Evolutionary conservation across 2,113 vertebrate species (phyloP).

Genomic region (Lagopus leucura): DNA sequence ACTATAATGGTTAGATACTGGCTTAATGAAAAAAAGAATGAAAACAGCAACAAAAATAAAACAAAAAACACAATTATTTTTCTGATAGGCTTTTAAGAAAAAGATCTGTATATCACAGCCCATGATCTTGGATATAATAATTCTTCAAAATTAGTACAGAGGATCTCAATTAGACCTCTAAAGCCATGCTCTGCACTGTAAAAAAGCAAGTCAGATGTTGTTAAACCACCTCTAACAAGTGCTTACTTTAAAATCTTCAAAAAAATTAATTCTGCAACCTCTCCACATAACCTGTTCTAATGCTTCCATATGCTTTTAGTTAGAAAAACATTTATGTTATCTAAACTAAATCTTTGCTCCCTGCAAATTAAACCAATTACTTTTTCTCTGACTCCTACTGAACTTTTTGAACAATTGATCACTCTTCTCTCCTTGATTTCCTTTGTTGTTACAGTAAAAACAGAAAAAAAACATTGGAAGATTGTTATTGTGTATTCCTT

Average conservation of each 20-base stretch:
- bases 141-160: neutral
- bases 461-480: neutral
- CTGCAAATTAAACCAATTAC: neutral
- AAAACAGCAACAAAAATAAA: neutral
- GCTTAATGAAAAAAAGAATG: neutral
- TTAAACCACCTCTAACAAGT: neutral
- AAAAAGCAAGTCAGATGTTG: neutral
- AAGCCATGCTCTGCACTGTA: neutral
- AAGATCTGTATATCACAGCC: neutral
- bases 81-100: neutral
- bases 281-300: rapidly evolving
- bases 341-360: neutral
- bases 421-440: neutral
- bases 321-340: neutral
- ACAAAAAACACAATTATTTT: neutral
- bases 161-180: neutral
- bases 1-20: neutral
- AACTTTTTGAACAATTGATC: neutral
- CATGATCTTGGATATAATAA: neutral
- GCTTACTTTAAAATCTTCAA: neutral
- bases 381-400: neutral
- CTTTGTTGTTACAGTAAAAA: neutral
- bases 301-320: neutral
- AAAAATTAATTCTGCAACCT: neutral
- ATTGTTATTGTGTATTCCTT: neutral